Base-by-base conservation (phyloP, 2,888 invertebrate genomes). In the Carcina quercana region DNA sequence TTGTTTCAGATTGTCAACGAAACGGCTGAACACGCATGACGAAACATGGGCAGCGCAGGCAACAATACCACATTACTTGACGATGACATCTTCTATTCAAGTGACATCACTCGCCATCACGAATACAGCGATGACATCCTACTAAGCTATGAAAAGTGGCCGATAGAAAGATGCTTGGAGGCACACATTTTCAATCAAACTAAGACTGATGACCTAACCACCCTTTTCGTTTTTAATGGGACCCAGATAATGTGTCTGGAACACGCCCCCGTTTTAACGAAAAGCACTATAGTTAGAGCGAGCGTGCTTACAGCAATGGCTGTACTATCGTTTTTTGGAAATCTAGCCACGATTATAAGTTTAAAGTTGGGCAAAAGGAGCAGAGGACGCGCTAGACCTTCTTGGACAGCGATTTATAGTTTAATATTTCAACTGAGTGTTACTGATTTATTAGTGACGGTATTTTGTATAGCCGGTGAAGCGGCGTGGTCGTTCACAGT, bases 401-500 rank as follows among this genome's bases (percentile, higher is more conserved):
- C 86, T 6, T 90, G 89, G 86, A 89, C 90, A 19, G 89, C 90
- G 0, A 89, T 91, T 42, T 93, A 94, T 53, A 90, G 90, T 27
- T 73, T 94, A 25, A 92, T 94, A 52, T 87, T 92, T 32, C 93
- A 94, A 59, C 75, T 95, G n/a, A 92, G 93, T 8, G 86, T 93
- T 29, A 93, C 94, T 1, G 94, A 95, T 70, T 80, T 94, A 10
- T 72, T 94, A 14, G 94, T 95, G 3, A 92, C 94, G 0, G 78
- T 92, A 27, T 93, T 93, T 67, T 94, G 94, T 59, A 89, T 94
- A 40, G 88, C 89, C 3, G 93, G 92, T 0, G 94, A 95, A 53
- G 92, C 93, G 0, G 86, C 90, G 0, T 95, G 94, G 94, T 89
- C 88, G 24, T 91, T 90, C 32, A 89, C 91, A 0, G 93, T 95